phyloP scores from a whole-genome alignment of 30 jellyfish, hydroid and myxozoan species.

The Aurelia sp. region DNA sequence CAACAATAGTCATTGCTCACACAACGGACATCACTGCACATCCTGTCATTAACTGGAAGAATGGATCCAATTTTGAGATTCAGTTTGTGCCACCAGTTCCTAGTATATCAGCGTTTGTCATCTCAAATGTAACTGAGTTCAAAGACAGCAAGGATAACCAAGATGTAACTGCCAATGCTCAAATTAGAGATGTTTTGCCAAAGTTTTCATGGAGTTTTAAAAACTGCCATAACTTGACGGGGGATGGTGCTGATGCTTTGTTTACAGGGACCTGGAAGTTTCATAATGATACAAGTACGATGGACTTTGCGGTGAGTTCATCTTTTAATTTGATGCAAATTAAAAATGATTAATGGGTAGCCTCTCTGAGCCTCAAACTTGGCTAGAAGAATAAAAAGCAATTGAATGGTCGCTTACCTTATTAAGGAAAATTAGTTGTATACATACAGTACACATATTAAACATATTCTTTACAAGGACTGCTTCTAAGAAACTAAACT shows the following conservation, averaged over 20 bases:
- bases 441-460: no score
- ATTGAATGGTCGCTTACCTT: no score
- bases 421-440: no score
- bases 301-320: not conserved
- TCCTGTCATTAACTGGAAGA: slow-evolving; percentile 46
- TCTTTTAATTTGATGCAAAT: no score
- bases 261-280: slow-evolving; percentile 16
- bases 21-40: slow-evolving; percentile 36
- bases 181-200: slow-evolving; percentile 34
- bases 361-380: no score
- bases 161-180: slow-evolving; percentile 59
- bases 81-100: slow-evolving; percentile 67
- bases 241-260: slow-evolving; percentile 41
- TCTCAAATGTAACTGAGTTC: slow-evolving; percentile 65
- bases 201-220: slow-evolving; percentile 59
- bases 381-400: no score
- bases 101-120: slow-evolving; percentile 58
- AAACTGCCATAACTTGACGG: slow-evolving; percentile 17
- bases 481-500: no score
- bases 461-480: no score
- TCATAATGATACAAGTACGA: not conserved
- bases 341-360: no score
- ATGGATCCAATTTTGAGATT: slow-evolving; percentile 37
- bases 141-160: slow-evolving; percentile 69
- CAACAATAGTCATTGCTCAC: slow-evolving; percentile 82